A percentile compares a stretch with the other conserved stretches of the same genome.
These are phyloP conservation scores for Siderastrea siderea DNA, from an alignment of 92 coral and sea anemone genomes.

Conservation along the genomic window DNA sequence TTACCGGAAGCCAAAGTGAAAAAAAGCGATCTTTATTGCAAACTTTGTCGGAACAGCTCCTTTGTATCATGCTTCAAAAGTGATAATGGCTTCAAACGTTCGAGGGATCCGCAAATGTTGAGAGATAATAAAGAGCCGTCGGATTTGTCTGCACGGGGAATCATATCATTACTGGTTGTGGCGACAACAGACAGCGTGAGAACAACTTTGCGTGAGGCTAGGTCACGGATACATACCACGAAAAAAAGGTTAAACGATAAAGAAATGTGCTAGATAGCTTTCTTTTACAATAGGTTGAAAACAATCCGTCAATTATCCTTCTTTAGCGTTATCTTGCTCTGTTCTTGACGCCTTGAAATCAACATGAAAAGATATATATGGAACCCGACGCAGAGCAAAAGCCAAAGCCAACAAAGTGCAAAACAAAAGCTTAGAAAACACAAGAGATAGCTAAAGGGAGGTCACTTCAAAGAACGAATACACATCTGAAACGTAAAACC, in stretches of 20 bases:
- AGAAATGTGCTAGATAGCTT: background rate
- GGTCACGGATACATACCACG: slow-evolving; percentile 2
- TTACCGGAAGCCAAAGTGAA: slow-evolving; percentile 34
- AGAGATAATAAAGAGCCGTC: slow-evolving; percentile 1
- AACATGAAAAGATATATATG: too few species aligned
- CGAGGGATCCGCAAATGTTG: slow-evolving; percentile 33
- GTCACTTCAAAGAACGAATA: background rate
- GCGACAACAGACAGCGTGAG: slow-evolving; percentile 4
- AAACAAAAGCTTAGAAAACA: background rate
- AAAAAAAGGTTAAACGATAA: background rate
- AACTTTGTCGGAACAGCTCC: slow-evolving; percentile 1
- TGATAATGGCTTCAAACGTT: slow-evolving; percentile 23
- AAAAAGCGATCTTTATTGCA: slow-evolving; percentile 2
- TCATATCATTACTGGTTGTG: too few species aligned
- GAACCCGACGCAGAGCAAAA: background rate
- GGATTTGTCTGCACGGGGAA: slow-evolving; percentile 29
- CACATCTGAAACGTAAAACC: background rate
- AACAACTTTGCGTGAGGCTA: slow-evolving; percentile 29
- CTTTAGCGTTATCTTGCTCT: background rate
- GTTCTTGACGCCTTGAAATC: background rate
- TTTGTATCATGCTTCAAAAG: slow-evolving; percentile 11
- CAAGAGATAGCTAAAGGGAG: background rate
- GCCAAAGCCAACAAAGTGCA: slow-evolving; percentile 8
- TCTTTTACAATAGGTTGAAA: background rate
- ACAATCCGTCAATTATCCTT: slow-evolving; percentile 3